A percentile compares a stretch with the other conserved stretches of the same genome.
Evolutionary conservation across 2,797 vertebrate genomes (phyloP).

Genomic region (Notolepis coatsorum): DNA sequence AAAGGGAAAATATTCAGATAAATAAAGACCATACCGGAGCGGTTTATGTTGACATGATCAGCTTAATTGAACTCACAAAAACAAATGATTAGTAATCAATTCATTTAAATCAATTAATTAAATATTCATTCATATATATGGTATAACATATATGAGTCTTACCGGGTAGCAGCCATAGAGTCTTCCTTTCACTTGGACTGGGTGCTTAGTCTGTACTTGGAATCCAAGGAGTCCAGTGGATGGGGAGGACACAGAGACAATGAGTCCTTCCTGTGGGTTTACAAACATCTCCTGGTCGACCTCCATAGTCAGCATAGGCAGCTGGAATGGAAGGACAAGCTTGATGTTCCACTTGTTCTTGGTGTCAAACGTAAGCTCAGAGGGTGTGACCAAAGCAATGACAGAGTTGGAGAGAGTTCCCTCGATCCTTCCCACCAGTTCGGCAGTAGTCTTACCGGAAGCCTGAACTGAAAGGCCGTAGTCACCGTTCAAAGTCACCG

Average conservation of each 20-base stretch:
- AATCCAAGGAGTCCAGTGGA: conserved; percentile 83
- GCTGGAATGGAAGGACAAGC: conserved; percentile 79
- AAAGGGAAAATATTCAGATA: conserved; percentile 18
- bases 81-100: neutral
- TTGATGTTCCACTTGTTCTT: conserved; percentile 89
- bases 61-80: neutral
- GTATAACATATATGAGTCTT: conserved; percentile 47
- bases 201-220: conserved; percentile 65
- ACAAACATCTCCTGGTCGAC: conserved; percentile 87
- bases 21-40: conserved; percentile 7
- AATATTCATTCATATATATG: no score
- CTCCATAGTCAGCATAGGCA: conserved; percentile 72
- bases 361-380: conserved; percentile 79
- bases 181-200: conserved; percentile 71
- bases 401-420: conserved; percentile 86
- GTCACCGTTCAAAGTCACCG: conserved; percentile 76
- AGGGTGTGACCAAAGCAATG: conserved; percentile 78
- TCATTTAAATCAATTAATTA: no score
- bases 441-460: conserved; percentile 81
- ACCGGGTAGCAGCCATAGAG: conserved; percentile 86
- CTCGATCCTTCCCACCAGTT: conserved; percentile 80
- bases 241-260: conserved; percentile 79
- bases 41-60: neutral
- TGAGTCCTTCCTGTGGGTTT: conserved; percentile 75
- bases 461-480: conserved; percentile 73